Evolutionary conservation across 2,888 invertebrate species (phyloP).

Genomic region (Zonitis immaculata): DNA sequence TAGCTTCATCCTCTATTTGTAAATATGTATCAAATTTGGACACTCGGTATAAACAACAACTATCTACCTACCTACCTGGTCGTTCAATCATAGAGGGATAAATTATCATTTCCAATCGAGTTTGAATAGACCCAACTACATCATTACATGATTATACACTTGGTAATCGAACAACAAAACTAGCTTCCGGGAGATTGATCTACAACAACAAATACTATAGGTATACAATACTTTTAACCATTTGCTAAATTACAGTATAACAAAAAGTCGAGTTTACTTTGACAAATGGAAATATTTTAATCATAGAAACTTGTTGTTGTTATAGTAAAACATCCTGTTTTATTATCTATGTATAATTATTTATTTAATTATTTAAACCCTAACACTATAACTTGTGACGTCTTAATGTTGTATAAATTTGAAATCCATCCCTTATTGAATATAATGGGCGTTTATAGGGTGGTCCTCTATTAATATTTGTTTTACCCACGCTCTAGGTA

Average conservation of each 20-base stretch:
- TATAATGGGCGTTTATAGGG: conserved; percentile 26
- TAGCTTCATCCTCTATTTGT: no score
- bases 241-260: neutral
- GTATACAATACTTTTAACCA: neutral
- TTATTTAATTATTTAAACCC: no score
- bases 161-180: conserved; percentile 16
- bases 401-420: no score
- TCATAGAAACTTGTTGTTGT: neutral
- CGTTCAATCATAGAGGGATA: neutral
- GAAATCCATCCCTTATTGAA: no score
- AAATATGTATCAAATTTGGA: no score
- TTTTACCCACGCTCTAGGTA: conserved; percentile 39
- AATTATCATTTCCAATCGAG: neutral
- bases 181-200: conserved; percentile 18
- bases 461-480: conserved; percentile 34
- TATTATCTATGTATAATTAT: neutral
- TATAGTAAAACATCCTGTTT: neutral
- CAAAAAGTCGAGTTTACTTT: neutral
- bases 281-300: neutral
- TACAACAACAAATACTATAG: no score
- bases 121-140: conserved; percentile 14
- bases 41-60: no score
- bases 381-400: no score
- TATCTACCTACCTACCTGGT: neutral
- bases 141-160: conserved; percentile 24